A percentile compares a stretch with the other conserved stretches of the same genome.
Conservation (phyloP, 1,140 invertebrate species). For the Ylistrum balloti region DNA sequence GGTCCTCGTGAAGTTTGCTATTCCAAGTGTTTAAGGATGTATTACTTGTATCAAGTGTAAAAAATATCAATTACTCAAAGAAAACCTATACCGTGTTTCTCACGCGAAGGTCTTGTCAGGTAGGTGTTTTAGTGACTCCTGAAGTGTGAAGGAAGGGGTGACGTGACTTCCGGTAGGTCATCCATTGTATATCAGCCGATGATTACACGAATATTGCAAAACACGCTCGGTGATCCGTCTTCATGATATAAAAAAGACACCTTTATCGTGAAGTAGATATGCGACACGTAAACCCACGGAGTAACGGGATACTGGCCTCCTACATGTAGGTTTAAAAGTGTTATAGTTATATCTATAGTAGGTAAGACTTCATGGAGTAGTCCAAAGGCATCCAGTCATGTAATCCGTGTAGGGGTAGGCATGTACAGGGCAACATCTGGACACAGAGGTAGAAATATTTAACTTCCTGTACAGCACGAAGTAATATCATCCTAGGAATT, state of each 20-base stretch:
- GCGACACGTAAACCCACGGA: not conserved
- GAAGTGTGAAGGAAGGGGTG: not conserved
- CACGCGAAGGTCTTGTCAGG: not conserved
- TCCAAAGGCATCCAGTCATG: not conserved
- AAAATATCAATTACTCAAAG: not conserved
- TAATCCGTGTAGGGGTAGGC: not conserved
- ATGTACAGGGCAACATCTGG: not conserved
- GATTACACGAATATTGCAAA: not conserved
- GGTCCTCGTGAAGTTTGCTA: not conserved
- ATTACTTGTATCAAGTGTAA: conserved; percentile 1
- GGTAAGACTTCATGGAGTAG: not conserved
- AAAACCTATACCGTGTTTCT: not conserved
- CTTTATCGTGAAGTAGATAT: not conserved
- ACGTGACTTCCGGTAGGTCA: not conserved
- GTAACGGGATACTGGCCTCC: not conserved
- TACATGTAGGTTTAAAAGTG: not conserved
- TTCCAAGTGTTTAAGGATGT: not conserved
- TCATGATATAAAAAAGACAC: not conserved
- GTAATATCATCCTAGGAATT: not conserved
- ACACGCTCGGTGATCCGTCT: not conserved
- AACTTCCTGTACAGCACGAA: not conserved
- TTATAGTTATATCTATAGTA: not conserved
- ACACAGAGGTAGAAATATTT: not conserved
- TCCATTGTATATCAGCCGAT: not conserved
- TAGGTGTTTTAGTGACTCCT: not conserved